Conservation (phyloP, 2,888 invertebrate species). For the Lagria hirta region DNA sequence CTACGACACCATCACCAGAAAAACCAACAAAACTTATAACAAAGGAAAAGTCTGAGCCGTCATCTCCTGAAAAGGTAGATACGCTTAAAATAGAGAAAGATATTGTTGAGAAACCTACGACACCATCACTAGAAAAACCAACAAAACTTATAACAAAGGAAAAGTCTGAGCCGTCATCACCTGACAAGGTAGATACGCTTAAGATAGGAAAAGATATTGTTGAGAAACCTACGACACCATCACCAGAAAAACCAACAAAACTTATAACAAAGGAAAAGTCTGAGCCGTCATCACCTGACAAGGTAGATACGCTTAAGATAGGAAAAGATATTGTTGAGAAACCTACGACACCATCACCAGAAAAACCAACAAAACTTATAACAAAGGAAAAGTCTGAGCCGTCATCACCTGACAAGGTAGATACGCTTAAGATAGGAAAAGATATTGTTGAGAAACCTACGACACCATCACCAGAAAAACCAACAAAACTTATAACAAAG, state of each 20-base stretch:
- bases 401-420: slow-evolving; percentile 1
- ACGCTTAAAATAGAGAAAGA: background rate
- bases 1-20: slow-evolving; percentile 3
- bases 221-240: no score
- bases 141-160: no score
- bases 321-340: no score
- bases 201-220: no score
- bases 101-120: slow-evolving; percentile 8
- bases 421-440: background rate
- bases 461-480: slow-evolving; percentile 1
- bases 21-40: slow-evolving; percentile 2
- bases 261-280: no score
- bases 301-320: no score
- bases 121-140: slow-evolving; percentile 15
- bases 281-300: no score
- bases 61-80: slow-evolving; percentile 3
- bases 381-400: slow-evolving; percentile 2
- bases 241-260: no score
- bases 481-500: slow-evolving; percentile 12
- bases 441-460: background rate
- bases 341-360: no score
- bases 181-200: no score
- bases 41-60: background rate
- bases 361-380: slow-evolving; percentile 1
- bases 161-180: no score